Conservation (phyloP, 2,888 invertebrate genomes). For the Pandemis cinnamomeana region DNA sequence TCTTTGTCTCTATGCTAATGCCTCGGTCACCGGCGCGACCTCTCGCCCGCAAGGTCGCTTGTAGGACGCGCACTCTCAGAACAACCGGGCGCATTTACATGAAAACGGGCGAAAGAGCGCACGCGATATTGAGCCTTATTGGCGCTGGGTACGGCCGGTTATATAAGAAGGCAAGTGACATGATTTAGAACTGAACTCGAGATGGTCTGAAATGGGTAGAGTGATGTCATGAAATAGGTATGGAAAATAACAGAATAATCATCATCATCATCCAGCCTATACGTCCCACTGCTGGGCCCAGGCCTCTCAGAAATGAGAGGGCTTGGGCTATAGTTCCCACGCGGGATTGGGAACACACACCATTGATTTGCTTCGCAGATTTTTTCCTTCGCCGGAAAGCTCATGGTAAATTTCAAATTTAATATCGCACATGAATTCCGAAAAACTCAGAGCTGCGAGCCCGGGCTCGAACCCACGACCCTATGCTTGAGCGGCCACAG, state of each 20-base stretch:
- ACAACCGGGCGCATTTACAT: conserved; percentile 36
- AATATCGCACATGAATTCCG: too few species aligned
- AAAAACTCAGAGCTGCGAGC: too few species aligned
- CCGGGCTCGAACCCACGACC: too few species aligned
- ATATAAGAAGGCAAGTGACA: conserved; percentile 17
- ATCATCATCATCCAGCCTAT: too few species aligned
- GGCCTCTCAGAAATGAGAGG: too few species aligned
- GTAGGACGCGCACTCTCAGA: conserved; percentile 38
- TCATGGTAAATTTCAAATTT: too few species aligned
- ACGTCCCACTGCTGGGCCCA: too few species aligned
- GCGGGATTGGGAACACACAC: too few species aligned
- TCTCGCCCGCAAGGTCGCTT: conserved; percentile 42
- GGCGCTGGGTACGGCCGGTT: conserved; percentile 16
- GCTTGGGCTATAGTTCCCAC: too few species aligned
- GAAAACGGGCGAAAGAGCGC: conserved; percentile 18
- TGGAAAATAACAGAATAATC: background rate
- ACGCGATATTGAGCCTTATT: conserved; percentile 19
- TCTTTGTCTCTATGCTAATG: conserved; percentile 42
- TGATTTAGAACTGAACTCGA: conserved; percentile 8
- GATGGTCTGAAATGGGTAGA: conserved; percentile 2
- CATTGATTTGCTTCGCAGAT: too few species aligned
- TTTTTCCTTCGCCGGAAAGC: too few species aligned
- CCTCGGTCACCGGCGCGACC: conserved; percentile 41
- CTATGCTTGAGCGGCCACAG: too few species aligned
- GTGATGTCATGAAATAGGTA: background rate